phyloP scores from a whole-genome alignment of 2,113 vertebrate species.

The Cardinalis cardinalis region DNA sequence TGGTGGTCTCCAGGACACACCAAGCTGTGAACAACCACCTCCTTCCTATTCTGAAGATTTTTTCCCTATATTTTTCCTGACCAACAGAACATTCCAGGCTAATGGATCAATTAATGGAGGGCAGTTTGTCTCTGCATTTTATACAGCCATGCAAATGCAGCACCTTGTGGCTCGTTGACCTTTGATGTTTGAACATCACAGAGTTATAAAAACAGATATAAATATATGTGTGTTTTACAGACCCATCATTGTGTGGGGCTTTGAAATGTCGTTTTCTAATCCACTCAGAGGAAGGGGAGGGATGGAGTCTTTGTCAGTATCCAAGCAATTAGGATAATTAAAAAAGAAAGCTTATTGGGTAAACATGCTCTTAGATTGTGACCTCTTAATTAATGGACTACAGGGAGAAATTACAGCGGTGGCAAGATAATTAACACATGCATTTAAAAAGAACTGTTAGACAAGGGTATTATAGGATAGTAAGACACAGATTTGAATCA shows the following conservation, averaged over 20 bases:
- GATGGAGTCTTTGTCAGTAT: slow-evolving; percentile 80
- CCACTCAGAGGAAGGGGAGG: slow-evolving; percentile 65
- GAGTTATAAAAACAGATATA: not conserved
- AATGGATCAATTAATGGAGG: not conserved
- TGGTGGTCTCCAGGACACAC: not conserved
- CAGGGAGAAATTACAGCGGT: slow-evolving; percentile 89
- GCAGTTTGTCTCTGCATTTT: not conserved
- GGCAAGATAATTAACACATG: slow-evolving; percentile 90
- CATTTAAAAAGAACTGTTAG: slow-evolving; percentile 70
- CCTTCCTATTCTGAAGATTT: not conserved
- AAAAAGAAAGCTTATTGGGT: slow-evolving; percentile 97
- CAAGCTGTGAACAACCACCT: not conserved
- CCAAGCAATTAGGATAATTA: slow-evolving; percentile 95
- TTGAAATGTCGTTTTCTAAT: slow-evolving; percentile 74
- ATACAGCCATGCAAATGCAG: not conserved
- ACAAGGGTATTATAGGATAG: slow-evolving; percentile 84
- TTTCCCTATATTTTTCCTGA: not conserved
- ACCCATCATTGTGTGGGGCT: slow-evolving; percentile 24
- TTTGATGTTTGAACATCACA: not conserved
- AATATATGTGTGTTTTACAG: slow-evolving; percentile 11
- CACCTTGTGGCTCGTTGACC: not conserved
- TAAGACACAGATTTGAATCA: slow-evolving; percentile 82
- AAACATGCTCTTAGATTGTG: slow-evolving; percentile 92
- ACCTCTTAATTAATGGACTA: slow-evolving; percentile 98
- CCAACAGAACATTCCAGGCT: not conserved